Evolutionary conservation across 2,888 invertebrate species (phyloP), one percentile per base, ranked within the genome.

Genomic region (Caenorhabditis sp.): DNA sequence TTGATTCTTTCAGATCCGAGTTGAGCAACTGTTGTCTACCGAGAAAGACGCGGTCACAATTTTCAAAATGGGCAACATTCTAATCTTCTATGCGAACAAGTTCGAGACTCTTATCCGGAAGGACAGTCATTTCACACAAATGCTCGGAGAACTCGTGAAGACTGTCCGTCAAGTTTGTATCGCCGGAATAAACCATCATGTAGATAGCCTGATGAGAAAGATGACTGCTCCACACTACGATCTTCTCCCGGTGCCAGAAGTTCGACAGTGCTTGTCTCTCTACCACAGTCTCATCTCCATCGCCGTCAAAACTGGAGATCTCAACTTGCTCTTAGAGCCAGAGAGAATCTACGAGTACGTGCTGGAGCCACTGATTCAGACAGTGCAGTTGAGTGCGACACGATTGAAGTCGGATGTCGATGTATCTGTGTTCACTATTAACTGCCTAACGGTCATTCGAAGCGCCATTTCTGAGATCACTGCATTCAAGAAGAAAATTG

Each of bases 151-250:
- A 16, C 59, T 82, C 19, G 54, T 68, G 8, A 72, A 64, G 22
- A 77, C 70, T 28, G 76, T 82, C 28, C 70, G 73, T 8, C 76
- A 82, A 38, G 66, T 82, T 2, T 70, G 69, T n/a, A 76, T 73
- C 19, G 76, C 82, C 19, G 76, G 82, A 58, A 61, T 82, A 35
- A 70, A 76, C n/a, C 68, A 72, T 41, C 69, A 64, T 35, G 82
- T 82, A 12, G 76, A 82, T 19, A 58, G 59, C 1, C 49, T 73
- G 5, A 82, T 82, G 76, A 47, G 64, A 31, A 82, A 82, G 51
- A 81, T 82, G 82, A 68, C 76, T 8, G 59, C 76, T 10, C 82
- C 82, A 7, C 70, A 82, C 24, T 58, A 70, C 26, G 82, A 82
- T 16, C 61, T 82, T 1, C 56, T 82, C 0, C 82, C 82, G 4